These are phyloP conservation scores for Cylloceria caligata DNA, from an alignment of 2,888 invertebrate genomes.

Conservation along the genomic window DNA sequence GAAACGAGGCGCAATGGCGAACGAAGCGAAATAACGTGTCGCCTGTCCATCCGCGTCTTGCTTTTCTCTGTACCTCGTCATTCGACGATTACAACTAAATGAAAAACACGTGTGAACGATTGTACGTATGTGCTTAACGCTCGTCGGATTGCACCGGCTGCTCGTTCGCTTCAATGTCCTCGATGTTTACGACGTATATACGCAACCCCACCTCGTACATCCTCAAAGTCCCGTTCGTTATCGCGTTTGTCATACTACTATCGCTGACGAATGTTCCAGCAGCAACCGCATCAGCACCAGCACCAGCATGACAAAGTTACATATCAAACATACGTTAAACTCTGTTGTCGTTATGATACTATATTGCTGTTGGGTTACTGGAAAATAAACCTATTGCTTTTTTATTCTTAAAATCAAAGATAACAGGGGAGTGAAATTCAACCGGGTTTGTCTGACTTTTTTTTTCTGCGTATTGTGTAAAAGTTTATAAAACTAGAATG, in stretches of 20 bases:
- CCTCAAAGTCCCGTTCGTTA: conserved; percentile 65
- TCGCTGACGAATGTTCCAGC: conserved; percentile 62
- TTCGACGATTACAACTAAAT: conserved; percentile 67
- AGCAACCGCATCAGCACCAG: conserved; percentile 33
- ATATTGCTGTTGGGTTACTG: conserved; percentile 10
- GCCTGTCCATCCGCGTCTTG: conserved; percentile 36
- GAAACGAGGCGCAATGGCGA: conserved; percentile 11
- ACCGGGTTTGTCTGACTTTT: neutral
- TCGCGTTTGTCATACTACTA: conserved; percentile 64
- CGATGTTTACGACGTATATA: conserved; percentile 1
- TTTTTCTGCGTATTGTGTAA: neutral
- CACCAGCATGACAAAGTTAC: conserved; percentile 36
- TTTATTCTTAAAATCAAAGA: conserved; percentile 1
- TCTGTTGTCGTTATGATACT: conserved; percentile 38
- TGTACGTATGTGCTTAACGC: conserved; percentile 26
- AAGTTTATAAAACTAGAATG: no score
- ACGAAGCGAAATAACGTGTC: conserved; percentile 44
- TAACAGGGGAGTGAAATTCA: neutral
- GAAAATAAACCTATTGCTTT: conserved; percentile 5
- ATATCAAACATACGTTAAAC: conserved; percentile 59
- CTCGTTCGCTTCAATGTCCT: neutral
- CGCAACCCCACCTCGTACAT: neutral
- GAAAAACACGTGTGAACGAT: conserved; percentile 61
- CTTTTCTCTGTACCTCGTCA: conserved; percentile 59
- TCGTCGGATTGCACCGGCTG: conserved; percentile 22